Base-by-base conservation (phyloP, 1,140 invertebrate species). In the Diabrotica undecimpunctata region DNA sequence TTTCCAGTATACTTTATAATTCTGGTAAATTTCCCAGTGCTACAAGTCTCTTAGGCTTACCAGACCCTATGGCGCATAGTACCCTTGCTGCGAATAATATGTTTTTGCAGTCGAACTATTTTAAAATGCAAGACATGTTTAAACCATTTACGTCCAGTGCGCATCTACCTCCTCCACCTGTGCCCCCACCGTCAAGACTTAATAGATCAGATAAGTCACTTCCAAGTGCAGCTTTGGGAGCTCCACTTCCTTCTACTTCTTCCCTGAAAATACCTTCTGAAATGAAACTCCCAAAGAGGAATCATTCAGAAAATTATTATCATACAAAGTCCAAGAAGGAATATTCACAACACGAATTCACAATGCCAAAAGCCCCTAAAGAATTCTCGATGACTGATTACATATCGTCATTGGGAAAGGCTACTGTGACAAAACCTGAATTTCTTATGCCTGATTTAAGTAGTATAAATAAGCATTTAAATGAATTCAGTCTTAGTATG, bases 1-100 rank as follows among this genome's bases (percentile, higher is more conserved):
- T 86, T 62, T 84, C 85, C 0, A 85, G 83, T 73, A 83, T 84
- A 14, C 69, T 86, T n/a, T 85, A 85, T 66, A 83, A 83, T 60
- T 81, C 83, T 6, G 84, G 83, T 46, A 85, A 85, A 71, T 86
- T 84, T 72, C 83, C 83, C 5, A 84, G 79, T 65, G 80, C 83
- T 6, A 82, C 82, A 12, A 81, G 75, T 64, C 68, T 86, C 60
- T 70, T 85, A 56, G 83, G 83, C 7, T 84, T 88, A 70, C 86
- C 86, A 1, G 86, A 87, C 80, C 86, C 86, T 0, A 83, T 88
- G 80, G 86, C 86, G 0, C 86, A 87, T 70, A 85, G 84, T n/a
- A 87, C 86, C 37, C 76, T 88, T 66, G 86, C 86, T 0, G 86
- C 86, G 4, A 88, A 87, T 69, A 88, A 88, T 70, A 87, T 88